Conservation (phyloP, 2,113 vertebrate genomes). For the Oophaga pumilio region DNA sequence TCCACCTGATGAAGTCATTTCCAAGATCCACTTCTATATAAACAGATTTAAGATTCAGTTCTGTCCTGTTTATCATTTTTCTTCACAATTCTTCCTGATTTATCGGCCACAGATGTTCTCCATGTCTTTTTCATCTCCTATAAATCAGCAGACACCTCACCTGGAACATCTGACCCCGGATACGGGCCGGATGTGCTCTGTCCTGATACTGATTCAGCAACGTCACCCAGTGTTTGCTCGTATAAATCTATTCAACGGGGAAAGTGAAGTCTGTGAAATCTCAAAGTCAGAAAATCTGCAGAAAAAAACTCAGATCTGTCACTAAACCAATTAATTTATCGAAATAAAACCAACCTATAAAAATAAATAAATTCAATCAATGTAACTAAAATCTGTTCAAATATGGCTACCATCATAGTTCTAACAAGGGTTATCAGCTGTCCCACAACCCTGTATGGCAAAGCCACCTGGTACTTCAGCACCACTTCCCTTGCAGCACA, state of each 20-base stretch:
- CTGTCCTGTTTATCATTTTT: background rate
- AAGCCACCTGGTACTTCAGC: background rate
- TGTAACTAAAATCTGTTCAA: background rate
- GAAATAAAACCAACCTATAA: background rate
- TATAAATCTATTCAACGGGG: constrained; percentile 5
- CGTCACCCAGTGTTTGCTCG: constrained; percentile 15
- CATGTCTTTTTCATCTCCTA: background rate
- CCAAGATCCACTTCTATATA: background rate
- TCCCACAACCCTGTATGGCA: background rate
- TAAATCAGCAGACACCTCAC: constrained; percentile 6
- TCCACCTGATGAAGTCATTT: background rate
- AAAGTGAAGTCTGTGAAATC: background rate
- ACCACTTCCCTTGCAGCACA: background rate
- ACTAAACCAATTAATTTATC: background rate
- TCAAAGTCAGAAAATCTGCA: background rate
- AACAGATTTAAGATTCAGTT: background rate
- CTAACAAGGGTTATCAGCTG: background rate
- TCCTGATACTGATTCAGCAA: background rate
- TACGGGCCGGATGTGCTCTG: background rate
- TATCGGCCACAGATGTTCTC: background rate
- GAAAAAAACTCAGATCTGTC: background rate
- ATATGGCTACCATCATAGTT: background rate
- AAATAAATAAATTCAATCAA: background rate
- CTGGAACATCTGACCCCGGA: constrained; percentile 22
- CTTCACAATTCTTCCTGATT: constrained; percentile 6